Evolutionary conservation across 2,797 vertebrate genomes (phyloP).

Genomic region (Hyperoplus immaculatus): DNA sequence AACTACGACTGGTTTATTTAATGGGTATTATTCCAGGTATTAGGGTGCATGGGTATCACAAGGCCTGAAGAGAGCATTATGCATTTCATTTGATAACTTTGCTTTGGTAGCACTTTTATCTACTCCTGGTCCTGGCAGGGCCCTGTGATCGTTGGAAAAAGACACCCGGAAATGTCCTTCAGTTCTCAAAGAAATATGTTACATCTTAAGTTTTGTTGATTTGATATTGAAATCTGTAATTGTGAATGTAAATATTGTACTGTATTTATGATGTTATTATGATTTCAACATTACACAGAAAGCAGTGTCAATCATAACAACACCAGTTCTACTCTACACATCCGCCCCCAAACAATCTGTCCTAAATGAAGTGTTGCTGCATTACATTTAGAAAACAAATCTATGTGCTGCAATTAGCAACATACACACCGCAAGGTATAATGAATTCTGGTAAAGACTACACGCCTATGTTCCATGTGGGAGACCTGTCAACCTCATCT

Average conservation of each 20-base stretch:
- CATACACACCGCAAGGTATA: background rate
- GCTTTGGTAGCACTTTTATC: background rate
- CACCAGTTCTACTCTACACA: background rate
- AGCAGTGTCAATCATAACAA: background rate
- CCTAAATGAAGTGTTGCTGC: conserved; percentile 7
- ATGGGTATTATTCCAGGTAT: background rate
- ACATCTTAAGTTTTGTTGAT: background rate
- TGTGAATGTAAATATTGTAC: background rate
- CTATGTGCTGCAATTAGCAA: background rate
- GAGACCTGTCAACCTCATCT: background rate
- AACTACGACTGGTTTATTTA: background rate
- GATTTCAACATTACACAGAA: background rate
- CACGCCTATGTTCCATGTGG: background rate
- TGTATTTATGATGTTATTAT: background rate
- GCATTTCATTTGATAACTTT: no score
- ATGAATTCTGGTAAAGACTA: background rate
- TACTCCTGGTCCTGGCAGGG: no score
- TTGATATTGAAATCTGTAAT: background rate
- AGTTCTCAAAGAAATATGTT: no score
- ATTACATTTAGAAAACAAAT: background rate
- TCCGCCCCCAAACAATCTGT: background rate
- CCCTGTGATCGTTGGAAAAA: no score
- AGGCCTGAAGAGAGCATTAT: background rate
- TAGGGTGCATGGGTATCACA: background rate
- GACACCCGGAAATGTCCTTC: no score